These are phyloP conservation scores for Callospermophilus lateralis DNA, from an alignment of 2,113 vertebrate genomes.

Conservation along the genomic window DNA sequence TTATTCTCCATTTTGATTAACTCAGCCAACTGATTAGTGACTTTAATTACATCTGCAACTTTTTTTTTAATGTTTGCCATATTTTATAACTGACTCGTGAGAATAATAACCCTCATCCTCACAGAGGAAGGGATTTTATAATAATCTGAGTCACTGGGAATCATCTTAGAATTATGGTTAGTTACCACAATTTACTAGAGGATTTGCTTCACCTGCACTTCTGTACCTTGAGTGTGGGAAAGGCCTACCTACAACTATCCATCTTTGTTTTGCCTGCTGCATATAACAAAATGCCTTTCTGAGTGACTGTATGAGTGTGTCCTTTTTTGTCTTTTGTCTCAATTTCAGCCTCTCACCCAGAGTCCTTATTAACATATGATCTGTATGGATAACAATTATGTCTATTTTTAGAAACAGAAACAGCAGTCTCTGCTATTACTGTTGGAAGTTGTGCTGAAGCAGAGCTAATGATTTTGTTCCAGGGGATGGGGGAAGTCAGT, in stretches of 20 bases:
- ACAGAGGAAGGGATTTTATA: too few species aligned
- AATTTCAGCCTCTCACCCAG: not conserved
- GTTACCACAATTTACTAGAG: not conserved
- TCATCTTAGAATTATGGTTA: not conserved
- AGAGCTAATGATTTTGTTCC: conserved; percentile 51
- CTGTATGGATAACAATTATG: conserved; percentile 1
- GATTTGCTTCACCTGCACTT: not conserved
- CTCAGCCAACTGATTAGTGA: not conserved
- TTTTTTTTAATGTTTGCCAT: not conserved
- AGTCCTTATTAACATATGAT: not conserved
- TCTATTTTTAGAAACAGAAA: conserved; percentile 63
- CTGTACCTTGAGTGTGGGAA: not conserved
- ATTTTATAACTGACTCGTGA: not conserved
- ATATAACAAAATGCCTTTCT: not conserved
- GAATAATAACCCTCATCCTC: not conserved
- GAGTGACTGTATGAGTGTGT: not conserved
- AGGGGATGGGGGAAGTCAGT: not conserved
- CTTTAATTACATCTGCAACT: not conserved
- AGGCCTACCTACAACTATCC: not conserved
- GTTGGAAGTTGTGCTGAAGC: not conserved
- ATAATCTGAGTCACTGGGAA: too few species aligned
- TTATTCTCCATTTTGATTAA: not conserved
- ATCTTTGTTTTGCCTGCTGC: not conserved
- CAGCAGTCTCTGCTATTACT: not conserved
- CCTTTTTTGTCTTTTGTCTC: not conserved